Evolutionary conservation across 2,888 invertebrate species (phyloP).

Genomic region (Caradrina kadenii): DNA sequence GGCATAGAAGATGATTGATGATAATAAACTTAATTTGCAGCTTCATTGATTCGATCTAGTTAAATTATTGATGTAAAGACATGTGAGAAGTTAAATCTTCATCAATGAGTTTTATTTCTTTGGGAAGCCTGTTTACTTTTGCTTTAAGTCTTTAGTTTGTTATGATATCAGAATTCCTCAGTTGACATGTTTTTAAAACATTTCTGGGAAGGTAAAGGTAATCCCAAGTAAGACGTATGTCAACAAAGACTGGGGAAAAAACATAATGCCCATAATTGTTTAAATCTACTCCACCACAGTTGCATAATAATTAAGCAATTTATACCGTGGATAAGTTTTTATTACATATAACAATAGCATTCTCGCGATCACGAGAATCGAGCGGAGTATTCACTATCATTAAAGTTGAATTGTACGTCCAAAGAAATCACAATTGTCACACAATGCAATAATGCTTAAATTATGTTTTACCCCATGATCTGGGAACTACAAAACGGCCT

Average conservation of each 20-base stretch:
- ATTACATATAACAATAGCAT: conserved; percentile 50
- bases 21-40: conserved; percentile 16
- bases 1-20: background rate
- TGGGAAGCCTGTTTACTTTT: background rate
- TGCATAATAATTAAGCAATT: conserved; percentile 24
- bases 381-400: conserved; percentile 18
- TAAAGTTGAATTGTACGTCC: conserved; percentile 13
- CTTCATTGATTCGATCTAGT: conserved; percentile 35
- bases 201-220: background rate
- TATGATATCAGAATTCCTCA: background rate
- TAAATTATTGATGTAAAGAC: conserved; percentile 21
- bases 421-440: conserved; percentile 28
- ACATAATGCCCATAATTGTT: conserved; percentile 19
- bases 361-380: conserved; percentile 35
- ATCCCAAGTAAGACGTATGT: background rate
- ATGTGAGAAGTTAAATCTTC: conserved; percentile 12
- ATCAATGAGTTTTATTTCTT: conserved; percentile 2
- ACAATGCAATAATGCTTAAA: conserved; percentile 26
- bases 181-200: background rate
- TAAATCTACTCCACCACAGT: conserved; percentile 9
- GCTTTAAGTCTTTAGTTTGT: background rate
- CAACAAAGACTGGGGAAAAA: conserved; percentile 24
- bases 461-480: conserved; percentile 32
- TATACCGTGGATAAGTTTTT: conserved; percentile 30
- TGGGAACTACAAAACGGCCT: conserved; percentile 21